Conservation (phyloP, 2,113 vertebrate species). For the Egretta garzetta region DNA sequence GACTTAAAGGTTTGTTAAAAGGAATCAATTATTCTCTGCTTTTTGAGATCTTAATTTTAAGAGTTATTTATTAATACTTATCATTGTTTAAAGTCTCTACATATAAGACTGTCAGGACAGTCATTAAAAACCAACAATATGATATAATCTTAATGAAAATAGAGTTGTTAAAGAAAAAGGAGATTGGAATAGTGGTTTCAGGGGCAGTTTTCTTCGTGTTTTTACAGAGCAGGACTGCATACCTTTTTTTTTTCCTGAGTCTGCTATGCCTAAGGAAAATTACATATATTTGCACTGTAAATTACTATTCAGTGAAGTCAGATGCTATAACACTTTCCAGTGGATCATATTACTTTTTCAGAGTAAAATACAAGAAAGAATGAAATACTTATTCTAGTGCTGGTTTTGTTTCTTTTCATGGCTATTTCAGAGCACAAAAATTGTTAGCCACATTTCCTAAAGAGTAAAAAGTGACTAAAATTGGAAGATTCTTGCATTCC, state of each 20-base stretch:
- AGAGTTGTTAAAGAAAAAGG: not conserved
- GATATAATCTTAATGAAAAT: not conserved
- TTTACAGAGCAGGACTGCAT: not conserved
- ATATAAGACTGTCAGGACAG: not conserved
- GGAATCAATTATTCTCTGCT: not conserved
- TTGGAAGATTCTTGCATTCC: not conserved
- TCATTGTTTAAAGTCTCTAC: not conserved
- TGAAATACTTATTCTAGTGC: not conserved
- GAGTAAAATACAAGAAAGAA: not conserved
- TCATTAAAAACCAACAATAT: not conserved
- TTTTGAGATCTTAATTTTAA: not conserved
- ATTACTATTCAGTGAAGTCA: not conserved
- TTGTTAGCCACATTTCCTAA: not conserved
- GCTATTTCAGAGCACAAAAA: not conserved
- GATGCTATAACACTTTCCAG: not conserved
- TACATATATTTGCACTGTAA: not conserved
- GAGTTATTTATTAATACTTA: not conserved
- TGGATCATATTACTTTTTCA: not conserved
- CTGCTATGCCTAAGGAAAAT: not conserved
- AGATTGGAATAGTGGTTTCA: not conserved
- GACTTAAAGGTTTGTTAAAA: not conserved
- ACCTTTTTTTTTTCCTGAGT: fast-evolving
- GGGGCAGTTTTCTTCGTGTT: not conserved
- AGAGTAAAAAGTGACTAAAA: not conserved
- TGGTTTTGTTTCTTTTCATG: not conserved